These are phyloP conservation scores for Melipona bicolor DNA, from an alignment of 2,888 invertebrate species.

Conservation along the genomic window DNA sequence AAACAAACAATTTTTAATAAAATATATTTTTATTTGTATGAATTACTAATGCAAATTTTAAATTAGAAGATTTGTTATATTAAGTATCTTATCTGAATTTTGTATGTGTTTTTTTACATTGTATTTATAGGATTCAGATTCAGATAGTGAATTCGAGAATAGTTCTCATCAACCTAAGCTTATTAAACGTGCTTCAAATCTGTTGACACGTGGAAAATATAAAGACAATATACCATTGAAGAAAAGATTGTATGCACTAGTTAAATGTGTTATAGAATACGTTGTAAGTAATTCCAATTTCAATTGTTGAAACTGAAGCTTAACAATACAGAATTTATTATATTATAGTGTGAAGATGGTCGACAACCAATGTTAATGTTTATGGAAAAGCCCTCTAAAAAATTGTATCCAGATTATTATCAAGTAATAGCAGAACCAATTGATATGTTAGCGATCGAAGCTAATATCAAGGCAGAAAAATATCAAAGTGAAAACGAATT, in stretches of 20 bases:
- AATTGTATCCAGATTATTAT: constrained; percentile 97
- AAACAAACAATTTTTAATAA: neutral
- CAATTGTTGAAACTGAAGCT: neutral
- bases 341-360: constrained; percentile 88
- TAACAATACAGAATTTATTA: constrained; percentile 37
- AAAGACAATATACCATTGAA: constrained; percentile 88
- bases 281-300: constrained; percentile 84
- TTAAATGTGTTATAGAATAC: constrained; percentile 90
- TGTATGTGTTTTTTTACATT: neutral
- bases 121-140: constrained; percentile 79
- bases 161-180: constrained; percentile 81
- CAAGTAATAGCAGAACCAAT: constrained; percentile 97
- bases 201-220: constrained; percentile 84
- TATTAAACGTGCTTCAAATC: constrained; percentile 81
- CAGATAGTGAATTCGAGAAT: constrained; percentile 81
- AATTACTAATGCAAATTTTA: constrained; percentile 1
- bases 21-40: neutral
- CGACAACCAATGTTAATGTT: constrained; percentile 95
- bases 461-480: constrained; percentile 92
- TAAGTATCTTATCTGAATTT: constrained; percentile 1
- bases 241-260: constrained; percentile 92
- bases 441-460: constrained; percentile 97
- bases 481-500: constrained; percentile 87
- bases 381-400: constrained; percentile 98
- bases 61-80: neutral